A percentile compares a stretch with the other conserved stretches of the same genome.
Evolutionary conservation across 2,113 vertebrate genomes (phyloP).

Genomic region (Barnardius zonarius): DNA sequence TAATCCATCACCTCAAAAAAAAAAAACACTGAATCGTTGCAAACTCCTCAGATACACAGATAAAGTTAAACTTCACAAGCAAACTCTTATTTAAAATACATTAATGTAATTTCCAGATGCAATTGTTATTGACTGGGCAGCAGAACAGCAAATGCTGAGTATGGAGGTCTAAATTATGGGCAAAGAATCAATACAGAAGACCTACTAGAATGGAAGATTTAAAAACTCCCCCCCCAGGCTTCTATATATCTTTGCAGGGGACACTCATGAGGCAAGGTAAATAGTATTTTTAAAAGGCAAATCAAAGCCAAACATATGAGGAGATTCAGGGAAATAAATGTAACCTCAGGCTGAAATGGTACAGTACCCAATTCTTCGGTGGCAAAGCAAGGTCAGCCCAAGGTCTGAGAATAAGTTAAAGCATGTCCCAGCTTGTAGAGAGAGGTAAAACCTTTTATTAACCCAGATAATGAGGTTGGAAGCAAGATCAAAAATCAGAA

Average conservation of each 20-base stretch:
- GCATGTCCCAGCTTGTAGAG: background rate
- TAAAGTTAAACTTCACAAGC: background rate
- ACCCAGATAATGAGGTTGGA: background rate
- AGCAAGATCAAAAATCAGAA: background rate
- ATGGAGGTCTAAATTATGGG: background rate
- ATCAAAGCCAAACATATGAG: background rate
- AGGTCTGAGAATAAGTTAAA: background rate
- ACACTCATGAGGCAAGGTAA: background rate
- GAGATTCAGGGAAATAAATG: background rate
- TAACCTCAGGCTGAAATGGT: background rate
- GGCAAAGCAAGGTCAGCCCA: background rate
- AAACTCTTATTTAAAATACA: background rate
- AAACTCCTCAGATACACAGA: background rate
- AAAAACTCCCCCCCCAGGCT: background rate
- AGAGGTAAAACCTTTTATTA: background rate
- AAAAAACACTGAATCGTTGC: background rate
- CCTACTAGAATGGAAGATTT: background rate
- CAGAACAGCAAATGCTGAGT: background rate
- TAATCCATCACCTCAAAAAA: background rate
- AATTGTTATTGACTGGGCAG: background rate
- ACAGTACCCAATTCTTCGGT: background rate
- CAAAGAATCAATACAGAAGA: background rate
- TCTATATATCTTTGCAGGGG: background rate
- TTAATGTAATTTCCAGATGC: background rate
- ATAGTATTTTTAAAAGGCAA: background rate